A percentile compares a stretch with the other conserved stretches of the same genome.
These are phyloP conservation scores for Agriopis aurantiaria DNA, from an alignment of 2,888 invertebrate species.

Conservation along the genomic window DNA sequence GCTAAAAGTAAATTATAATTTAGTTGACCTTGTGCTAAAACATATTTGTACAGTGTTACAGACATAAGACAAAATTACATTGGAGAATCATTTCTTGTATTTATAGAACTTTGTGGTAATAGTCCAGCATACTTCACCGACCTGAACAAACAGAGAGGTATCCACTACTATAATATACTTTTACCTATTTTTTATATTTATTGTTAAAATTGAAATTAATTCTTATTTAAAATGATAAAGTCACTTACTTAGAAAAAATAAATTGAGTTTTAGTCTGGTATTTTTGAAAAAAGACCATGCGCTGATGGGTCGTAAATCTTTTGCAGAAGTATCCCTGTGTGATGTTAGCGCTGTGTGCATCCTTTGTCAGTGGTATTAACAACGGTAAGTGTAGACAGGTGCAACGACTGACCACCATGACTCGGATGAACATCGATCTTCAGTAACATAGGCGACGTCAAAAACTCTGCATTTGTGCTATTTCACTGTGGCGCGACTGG, in stretches of 20 bases:
- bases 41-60: slow-evolving; percentile 38
- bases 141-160: slow-evolving; percentile 87
- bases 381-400: slow-evolving; percentile 90
- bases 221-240: slow-evolving; percentile 50
- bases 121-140: slow-evolving; percentile 87
- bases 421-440: slow-evolving; percentile 65
- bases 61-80: slow-evolving; percentile 79
- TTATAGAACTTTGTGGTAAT: slow-evolving; percentile 88
- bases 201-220: slow-evolving; percentile 43
- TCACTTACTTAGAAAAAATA: slow-evolving; percentile 36
- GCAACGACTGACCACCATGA: slow-evolving; percentile 71
- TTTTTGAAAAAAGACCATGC: slow-evolving; percentile 73
- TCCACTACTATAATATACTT: slow-evolving; percentile 81
- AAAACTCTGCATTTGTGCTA: slow-evolving; percentile 67
- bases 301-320: slow-evolving; percentile 92
- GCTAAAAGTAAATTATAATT: neutral
- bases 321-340: slow-evolving; percentile 92
- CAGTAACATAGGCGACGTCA: slow-evolving; percentile 74
- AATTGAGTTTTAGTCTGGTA: slow-evolving; percentile 61
- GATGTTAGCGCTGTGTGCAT: slow-evolving; percentile 89
- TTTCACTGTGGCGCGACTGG: slow-evolving; percentile 62
- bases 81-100: slow-evolving; percentile 87
- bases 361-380: slow-evolving; percentile 87
- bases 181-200: slow-evolving; percentile 71
- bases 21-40: slow-evolving; percentile 14